Base-by-base conservation (phyloP, 2,113 vertebrate species). In the Oncorhynchus keta region DNA sequence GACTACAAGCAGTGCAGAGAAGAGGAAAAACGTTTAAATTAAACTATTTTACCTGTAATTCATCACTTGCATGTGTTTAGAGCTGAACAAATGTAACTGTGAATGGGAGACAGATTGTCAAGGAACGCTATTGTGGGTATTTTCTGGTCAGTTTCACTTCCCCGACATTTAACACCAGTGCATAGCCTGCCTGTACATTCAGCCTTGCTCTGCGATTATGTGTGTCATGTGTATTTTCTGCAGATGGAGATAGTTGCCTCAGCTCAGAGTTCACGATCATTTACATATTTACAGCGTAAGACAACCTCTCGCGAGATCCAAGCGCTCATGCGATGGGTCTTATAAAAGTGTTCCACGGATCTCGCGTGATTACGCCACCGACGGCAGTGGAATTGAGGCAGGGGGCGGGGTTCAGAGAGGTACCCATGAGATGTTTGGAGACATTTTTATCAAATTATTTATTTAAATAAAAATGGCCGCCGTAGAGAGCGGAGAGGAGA, bases 381-480 rank as follows among this genome's bases (percentile, higher is more conserved):
- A 83, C 78, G 87, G 85, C 80, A 85, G 35, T 88, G 85, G 85
- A 88, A 84, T 84, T 79, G 84, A 85, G 83, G 81, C 83, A 70
- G 89, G 90, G 91, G 90, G 89, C 90, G 92, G 88, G 90, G 89
- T 77, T 87, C 85, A 88, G 83, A 89, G 87, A 87, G 88, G 85
- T 79, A 85, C 87, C 84, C 83, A 83, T 74, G 91, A 92, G 92
- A 93, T 94, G 92, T 94, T 94, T 92, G 85, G 91, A 85, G 88
- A 87, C 90, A 90, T 92, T 92, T 92, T 92, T 89, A 90, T 91
- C 86, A 89, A 92, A 92, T 93, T 93, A 94, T 94, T 94, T 93
- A 94, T 94, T 94, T 94, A 92, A 94, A 94, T 94, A 94, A 93
- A 94, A 93, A 94, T 94, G 94, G 93, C 94, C 92, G 94, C 94